Conservation (phyloP, 1,140 invertebrate species). For the Tetramorium alpestre region DNA sequence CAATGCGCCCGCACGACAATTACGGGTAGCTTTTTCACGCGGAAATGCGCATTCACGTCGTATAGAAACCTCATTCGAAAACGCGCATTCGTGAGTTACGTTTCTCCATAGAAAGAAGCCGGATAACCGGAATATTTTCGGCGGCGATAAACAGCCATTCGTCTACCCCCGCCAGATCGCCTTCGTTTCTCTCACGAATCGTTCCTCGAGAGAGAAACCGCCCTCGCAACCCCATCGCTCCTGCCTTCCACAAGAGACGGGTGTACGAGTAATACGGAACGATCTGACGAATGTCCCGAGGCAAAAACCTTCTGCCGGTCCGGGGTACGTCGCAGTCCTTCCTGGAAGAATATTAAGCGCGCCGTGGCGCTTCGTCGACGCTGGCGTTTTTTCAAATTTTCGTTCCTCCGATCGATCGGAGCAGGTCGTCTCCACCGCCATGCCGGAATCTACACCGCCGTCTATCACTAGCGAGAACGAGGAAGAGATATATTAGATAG, state of each 20-base stretch:
- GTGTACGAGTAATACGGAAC: constrained; percentile 61
- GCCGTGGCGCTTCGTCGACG: constrained; percentile 28
- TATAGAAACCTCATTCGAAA: not conserved
- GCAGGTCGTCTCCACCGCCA: not conserved
- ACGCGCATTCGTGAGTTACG: constrained; percentile 30
- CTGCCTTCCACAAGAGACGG: constrained; percentile 21
- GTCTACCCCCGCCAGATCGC: constrained; percentile 53
- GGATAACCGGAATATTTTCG: constrained; percentile 70
- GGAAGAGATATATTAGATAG: constrained; percentile 41
- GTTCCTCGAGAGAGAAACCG: constrained; percentile 32
- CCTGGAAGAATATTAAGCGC: constrained; percentile 66
- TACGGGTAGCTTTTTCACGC: not conserved
- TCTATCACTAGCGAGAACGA: constrained; percentile 34
- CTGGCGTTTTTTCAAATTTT: constrained; percentile 59
- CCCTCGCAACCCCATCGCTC: constrained; percentile 6
- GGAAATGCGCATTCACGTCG: not conserved
- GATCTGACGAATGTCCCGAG: constrained; percentile 68
- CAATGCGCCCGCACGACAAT: not conserved
- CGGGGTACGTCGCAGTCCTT: constrained; percentile 59
- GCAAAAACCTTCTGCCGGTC: constrained; percentile 45
- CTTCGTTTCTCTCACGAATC: constrained; percentile 61
- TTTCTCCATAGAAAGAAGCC: constrained; percentile 57
- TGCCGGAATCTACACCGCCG: constrained; percentile 39
- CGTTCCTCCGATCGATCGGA: constrained; percentile 60
- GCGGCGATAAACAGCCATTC: constrained; percentile 72